Base-by-base conservation (phyloP, 2,888 invertebrate genomes). In the Clitarchus hookeri region DNA sequence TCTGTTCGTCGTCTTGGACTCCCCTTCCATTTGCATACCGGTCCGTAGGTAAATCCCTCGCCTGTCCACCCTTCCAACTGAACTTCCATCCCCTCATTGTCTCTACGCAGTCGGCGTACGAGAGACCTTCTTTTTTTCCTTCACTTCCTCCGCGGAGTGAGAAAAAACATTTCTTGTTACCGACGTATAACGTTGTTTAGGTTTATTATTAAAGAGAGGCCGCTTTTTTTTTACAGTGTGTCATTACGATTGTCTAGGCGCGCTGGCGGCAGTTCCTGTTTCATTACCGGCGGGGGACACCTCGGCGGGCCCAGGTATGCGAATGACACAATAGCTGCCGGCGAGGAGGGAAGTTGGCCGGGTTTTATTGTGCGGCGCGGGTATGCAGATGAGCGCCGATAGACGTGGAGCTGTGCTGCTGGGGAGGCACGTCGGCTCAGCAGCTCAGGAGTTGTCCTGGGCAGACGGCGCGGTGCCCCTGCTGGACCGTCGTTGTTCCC, bases 241-340 rank as follows among this genome's bases (percentile, higher is more conserved):
- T 82, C 82, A 82, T 82, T 82, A 82, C 82, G 82, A 65, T 65
- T 84, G 65, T 84, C 53, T 84, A 84, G 1, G 65, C 36, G 26
- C 25, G 26, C 54, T 54, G 53, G 19, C 19, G 16, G 54, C 54
- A 53, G 53, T 84, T 54, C 54, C 65, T 54, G 25, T 84, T 53
- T 54, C 36, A 65, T 65, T 65, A 65, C n/a, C 65, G 65, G 65
- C 48, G 48, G 48, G 48, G 16, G 8, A 48, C 36, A 36, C 36
- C 36, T 36, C 36, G 36, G 36, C 4, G 36, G 53, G 16, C 13
- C 65, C 65, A 65, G 65, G 65, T 65, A 65, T 65, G n/a, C n/a
- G 65, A 65, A 23, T 1, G 65, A 23, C 65, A 65, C 65, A 65
- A 65, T 65, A 23, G 48, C 16, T n/a, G n/a, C 12, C 65, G 65